A percentile compares a stretch with the other conserved stretches of the same genome.
These are phyloP conservation scores for Zaprionus africanus DNA, from an alignment of 1,140 invertebrate species.

Conservation along the genomic window DNA sequence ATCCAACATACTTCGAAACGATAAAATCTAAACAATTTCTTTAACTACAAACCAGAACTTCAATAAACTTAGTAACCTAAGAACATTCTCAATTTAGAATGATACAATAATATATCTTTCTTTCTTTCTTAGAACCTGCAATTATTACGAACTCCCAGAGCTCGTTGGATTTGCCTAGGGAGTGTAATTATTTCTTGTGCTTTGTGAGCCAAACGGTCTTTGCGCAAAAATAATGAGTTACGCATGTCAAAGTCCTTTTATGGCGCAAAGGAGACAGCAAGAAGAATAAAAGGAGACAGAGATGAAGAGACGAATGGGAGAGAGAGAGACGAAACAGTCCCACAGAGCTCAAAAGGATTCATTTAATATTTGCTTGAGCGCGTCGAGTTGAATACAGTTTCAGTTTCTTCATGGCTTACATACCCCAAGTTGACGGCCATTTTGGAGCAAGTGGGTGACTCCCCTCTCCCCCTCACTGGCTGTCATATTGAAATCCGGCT, in stretches of 20 bases:
- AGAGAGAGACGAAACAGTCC: slow-evolving; percentile 8
- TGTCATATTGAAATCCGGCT: slow-evolving; percentile 53
- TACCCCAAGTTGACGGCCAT: slow-evolving; percentile 53
- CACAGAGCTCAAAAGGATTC: slow-evolving; percentile 65
- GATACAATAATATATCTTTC: not conserved
- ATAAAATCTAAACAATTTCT: no score
- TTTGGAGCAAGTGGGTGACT: slow-evolving; percentile 46
- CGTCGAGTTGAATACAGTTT: slow-evolving; percentile 20
- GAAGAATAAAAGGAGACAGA: slow-evolving; percentile 1
- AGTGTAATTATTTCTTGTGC: slow-evolving; percentile 71
- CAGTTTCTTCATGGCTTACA: slow-evolving; percentile 3
- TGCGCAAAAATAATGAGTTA: slow-evolving; percentile 83
- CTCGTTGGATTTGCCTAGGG: slow-evolving; percentile 16
- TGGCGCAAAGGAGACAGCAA: slow-evolving; percentile 52
- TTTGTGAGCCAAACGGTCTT: slow-evolving; percentile 73
- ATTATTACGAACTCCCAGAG: not conserved
- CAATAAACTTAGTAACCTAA: accelerated
- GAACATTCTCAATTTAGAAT: not conserved
- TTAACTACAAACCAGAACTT: no score
- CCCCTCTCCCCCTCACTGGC: not conserved
- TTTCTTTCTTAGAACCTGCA: not conserved
- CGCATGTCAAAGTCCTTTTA: slow-evolving; percentile 83
- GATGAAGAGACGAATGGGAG: not conserved
- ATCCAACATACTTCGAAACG: no score
- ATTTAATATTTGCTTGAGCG: slow-evolving; percentile 73